Conservation (phyloP, 1,140 invertebrate species). For the Apis florea region DNA sequence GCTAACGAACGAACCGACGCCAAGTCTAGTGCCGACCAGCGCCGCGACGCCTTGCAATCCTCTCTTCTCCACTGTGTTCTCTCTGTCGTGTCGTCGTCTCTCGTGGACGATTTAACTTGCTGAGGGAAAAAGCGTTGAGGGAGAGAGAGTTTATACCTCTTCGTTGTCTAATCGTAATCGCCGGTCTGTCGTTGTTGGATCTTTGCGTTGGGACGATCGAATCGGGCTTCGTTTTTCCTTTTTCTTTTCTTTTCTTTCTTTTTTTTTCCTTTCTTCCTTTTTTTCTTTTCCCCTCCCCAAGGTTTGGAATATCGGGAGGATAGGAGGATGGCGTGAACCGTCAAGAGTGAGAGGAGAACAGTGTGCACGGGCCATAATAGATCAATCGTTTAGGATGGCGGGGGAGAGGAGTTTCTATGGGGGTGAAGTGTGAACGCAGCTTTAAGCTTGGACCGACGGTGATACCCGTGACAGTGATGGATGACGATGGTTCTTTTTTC, state of each 20-base stretch:
- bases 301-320: too few relatives aligned
- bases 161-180: background rate
- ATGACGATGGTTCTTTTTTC: constrained; percentile 36
- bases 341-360: constrained; percentile 36
- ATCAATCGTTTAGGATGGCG: constrained; percentile 31
- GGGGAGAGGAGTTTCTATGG: constrained; percentile 30
- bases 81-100: background rate
- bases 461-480: constrained; percentile 58
- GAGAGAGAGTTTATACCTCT: too few relatives aligned
- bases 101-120: background rate
- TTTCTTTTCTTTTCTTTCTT: too few relatives aligned
- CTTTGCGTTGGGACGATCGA: too few relatives aligned
- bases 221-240: too few relatives aligned
- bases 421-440: constrained; percentile 58
- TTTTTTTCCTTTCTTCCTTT: background rate
- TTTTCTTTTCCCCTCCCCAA: too few relatives aligned
- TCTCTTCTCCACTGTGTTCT: constrained; percentile 55
- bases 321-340: constrained; percentile 24
- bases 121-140: too few relatives aligned
- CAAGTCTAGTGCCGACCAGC: constrained; percentile 78
- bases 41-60: constrained; percentile 65
- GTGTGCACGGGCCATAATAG: constrained; percentile 41
- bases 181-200: too few relatives aligned
- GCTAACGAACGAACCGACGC: constrained; percentile 78
- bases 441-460: constrained; percentile 35